Percentiles rank a stretch among this genome's conserved stretches.
These are phyloP conservation scores for Oreonectes daqikongensis DNA, from an alignment of 2,797 vertebrate genomes.

Conservation along the genomic window DNA sequence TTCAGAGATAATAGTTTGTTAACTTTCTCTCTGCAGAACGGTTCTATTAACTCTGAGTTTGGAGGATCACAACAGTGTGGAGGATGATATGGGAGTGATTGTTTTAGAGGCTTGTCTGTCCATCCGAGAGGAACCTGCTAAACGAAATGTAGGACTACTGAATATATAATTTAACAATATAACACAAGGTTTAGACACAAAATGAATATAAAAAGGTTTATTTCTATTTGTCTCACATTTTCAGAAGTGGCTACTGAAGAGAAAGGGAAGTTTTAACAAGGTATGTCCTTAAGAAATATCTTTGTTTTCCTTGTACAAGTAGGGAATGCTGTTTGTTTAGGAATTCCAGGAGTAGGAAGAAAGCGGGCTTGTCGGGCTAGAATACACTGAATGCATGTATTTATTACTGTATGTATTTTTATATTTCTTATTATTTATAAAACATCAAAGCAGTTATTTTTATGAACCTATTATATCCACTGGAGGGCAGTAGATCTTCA, in stretches of 20 bases:
- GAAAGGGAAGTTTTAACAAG: constrained; percentile 70
- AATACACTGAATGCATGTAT: background rate
- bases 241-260: constrained; percentile 84
- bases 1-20: background rate
- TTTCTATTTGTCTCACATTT: constrained; percentile 23
- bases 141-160: constrained; percentile 75
- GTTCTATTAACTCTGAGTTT: constrained; percentile 82
- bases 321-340: background rate
- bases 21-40: constrained; percentile 71
- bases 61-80: constrained; percentile 89
- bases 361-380: too few species aligned
- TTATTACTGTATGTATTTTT: background rate
- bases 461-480: constrained; percentile 38
- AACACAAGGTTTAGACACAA: background rate
- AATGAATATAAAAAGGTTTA: constrained; percentile 33
- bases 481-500: constrained; percentile 57
- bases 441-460: background rate
- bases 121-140: constrained; percentile 86
- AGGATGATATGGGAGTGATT: constrained; percentile 91
- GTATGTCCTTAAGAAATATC: constrained; percentile 25
- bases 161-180: constrained; percentile 16
- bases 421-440: background rate
- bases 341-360: too few species aligned
- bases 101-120: constrained; percentile 84
- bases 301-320: background rate